Base-by-base conservation (phyloP, 2,888 invertebrate species). In the Prosopocoilus inquinatus region DNA sequence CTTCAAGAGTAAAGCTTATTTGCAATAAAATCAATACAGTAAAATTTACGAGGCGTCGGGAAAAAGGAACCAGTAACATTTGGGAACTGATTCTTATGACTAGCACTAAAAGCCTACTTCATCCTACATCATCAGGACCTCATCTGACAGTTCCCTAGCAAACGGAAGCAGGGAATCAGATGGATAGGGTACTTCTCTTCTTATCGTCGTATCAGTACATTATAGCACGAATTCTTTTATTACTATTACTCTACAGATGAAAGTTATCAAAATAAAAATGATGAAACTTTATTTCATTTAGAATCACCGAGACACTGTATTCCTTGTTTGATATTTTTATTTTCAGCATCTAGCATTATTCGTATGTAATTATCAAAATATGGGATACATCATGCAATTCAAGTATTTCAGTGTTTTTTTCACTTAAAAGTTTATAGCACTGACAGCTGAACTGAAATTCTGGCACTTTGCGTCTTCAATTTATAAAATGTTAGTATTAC, bases 1-100 rank as follows among this genome's bases (percentile, higher is more conserved):
- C 55, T 68, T 64, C 55, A 63, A 66, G 66, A 64, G 66, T 69
- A 65, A 67, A 65, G 65, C 70, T 70, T 71, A 70, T 73, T 73
- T 72, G 71, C 70, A 71, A 70, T 73, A 71, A 73, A 73, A 71
- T 73, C 72, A 68, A 72, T 70, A 71, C 69, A 68, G 70, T 71
- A 70, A 73, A 74, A 69, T 73, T 73, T 73, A 73, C 72, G 70
- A 68, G 64, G 68, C 69, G 68, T 69, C 66, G 48, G 62, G 53
- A 59, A 53, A 57, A 63, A 63, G 65, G 67, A 67, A 66, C 64
- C 60, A 64, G 63, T 60, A 62, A 61, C 65, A 63, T 67, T 67
- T 68, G 63, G 58, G 63, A 64, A 61, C 65, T 63, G 64, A 64
- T 67, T 68, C 69, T 68, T 69, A 69, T 64, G 56, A 66, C 66